Conservation (phyloP, 2,113 vertebrate species). For the Anolis carolinensis region DNA sequence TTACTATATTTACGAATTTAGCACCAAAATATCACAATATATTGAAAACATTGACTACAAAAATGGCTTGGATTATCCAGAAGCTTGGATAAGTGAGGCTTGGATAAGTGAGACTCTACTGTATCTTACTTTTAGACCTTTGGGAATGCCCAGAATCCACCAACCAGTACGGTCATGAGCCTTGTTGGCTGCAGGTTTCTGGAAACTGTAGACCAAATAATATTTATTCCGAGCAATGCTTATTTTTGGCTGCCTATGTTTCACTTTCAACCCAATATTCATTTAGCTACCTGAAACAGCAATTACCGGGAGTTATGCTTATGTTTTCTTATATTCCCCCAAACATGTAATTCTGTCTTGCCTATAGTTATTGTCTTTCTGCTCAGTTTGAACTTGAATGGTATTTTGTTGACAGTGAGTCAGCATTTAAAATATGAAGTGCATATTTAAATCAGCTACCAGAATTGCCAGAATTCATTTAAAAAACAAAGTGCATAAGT, state of each 20-base stretch:
- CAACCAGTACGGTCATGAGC: too few species aligned
- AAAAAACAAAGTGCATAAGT: slow-evolving; percentile 44
- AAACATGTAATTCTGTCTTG: slow-evolving; percentile 14
- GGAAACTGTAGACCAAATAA: too few species aligned
- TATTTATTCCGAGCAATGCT: background rate
- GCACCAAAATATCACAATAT: too few species aligned
- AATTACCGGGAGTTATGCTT: background rate
- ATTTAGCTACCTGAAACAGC: background rate
- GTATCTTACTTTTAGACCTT: too few species aligned
- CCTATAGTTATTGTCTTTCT: slow-evolving; percentile 35
- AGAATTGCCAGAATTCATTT: slow-evolving; percentile 50
- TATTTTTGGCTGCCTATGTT: background rate
- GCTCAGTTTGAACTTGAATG: slow-evolving; percentile 36
- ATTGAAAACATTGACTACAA: too few species aligned
- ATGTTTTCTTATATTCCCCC: background rate
- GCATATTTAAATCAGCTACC: slow-evolving; percentile 24
- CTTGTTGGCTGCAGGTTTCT: too few species aligned
- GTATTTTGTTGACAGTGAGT: slow-evolving; percentile 48
- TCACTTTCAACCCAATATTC: background rate
- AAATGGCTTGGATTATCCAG: too few species aligned
- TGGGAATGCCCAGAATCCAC: too few species aligned
- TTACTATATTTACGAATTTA: too few species aligned
- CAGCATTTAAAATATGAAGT: slow-evolving; percentile 46
- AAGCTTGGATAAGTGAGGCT: too few species aligned
- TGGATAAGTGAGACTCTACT: too few species aligned